Evolutionary conservation across 2,797 vertebrate genomes (phyloP), one percentile per base, ranked within the genome.

Genomic region (Hylomyscus alleni): DNA sequence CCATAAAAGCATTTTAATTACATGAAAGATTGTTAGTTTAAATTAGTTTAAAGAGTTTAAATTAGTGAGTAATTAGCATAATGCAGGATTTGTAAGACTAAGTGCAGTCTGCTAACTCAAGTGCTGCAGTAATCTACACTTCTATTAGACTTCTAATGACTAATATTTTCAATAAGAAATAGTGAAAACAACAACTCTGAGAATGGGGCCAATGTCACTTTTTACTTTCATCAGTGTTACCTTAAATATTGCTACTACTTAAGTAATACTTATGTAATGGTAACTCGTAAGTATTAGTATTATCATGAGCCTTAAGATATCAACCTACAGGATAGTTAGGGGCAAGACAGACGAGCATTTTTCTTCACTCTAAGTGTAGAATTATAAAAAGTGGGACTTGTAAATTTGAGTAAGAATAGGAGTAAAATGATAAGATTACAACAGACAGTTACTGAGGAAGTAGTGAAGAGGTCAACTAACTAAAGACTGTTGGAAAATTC

Each of bases 1-100:
- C 81, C 65, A 82, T 65, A 87, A 29, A 75, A 52, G 54, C 47
- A 91, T 97, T 98, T 98, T 98, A 98, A 98, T 97, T 97, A 58
- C 67, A 82, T 96, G 84, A 95, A 92, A 96, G 98, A 95, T 92
- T 93, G 0, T 52, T 95, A 60, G 44, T 44, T 44, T 44, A 44
- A 44, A 44, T 44, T 44, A 44, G 44, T 44, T 44, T 44, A 44
- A 44, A 44, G 62, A 94, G 54, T 85, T 97, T 97, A 97, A 97
- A 98, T 98, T 40, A 73, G 95, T 81, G 94, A 37, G 29, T 47
- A 93, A 34, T 17, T 78, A 86, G 24, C 56, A 86, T 85, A 89
- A 82, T 75, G 94, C 29, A 94, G 91, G 15, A 73, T 89, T 96
- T 90, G 14, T 95, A 96, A 97, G 52, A 97, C 92, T 40, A 52